Evolutionary conservation across 37 sponge, comb jelly and placozoan genomes (phyloP), one percentile per base, ranked within the genome.

Genomic region (Aplysina aerophoba): DNA sequence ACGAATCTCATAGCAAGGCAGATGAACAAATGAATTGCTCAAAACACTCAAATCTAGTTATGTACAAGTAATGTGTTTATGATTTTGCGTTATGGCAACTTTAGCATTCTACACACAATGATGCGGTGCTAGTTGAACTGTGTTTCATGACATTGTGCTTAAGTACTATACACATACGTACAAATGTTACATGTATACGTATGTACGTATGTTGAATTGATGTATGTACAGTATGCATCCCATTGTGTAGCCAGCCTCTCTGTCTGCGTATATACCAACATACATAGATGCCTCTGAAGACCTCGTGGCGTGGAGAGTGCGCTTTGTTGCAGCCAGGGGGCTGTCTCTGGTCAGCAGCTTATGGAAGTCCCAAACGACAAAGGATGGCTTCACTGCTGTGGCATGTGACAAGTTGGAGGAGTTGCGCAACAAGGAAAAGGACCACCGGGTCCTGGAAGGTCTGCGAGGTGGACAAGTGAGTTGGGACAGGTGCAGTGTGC

Each of bases 371-470:
- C 83, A 83, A 25, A 57, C 88, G 50, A 55, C 85, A 55, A 87
- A 90, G 62, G 94, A 93, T 66, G 94, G 90, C 15, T 44, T 93
- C 21, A 90, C 90, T 39, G 28, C 25, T 68, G 83, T 85, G 33
- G 90, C 94, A 14, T 88, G 90, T 88, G 38, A 77, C 60, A 85
- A 38, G 71, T 79, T 93, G 19, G 12, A 81, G 59, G 31, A 81
- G 73, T 59, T 77, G n/a, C 88, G 85, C 50, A 22, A 82, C 5
- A 16, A 17, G 14, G 94, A 93, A 35, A 78, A 54, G 19, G 88
- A 93, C 38, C 0, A 12, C 16, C 85, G 83, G 55, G 94, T 90
- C 17, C 39, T 90, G 56, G 83, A 85, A 37, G 94, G 90, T n/a
- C 88, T 78, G 77, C 87, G 83, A 68, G 24, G 85, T 15, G 41